A percentile compares a stretch with the other conserved stretches of the same genome.
phyloP scores from a whole-genome alignment of 2,113 vertebrate genomes.

The Petromus typicus region DNA sequence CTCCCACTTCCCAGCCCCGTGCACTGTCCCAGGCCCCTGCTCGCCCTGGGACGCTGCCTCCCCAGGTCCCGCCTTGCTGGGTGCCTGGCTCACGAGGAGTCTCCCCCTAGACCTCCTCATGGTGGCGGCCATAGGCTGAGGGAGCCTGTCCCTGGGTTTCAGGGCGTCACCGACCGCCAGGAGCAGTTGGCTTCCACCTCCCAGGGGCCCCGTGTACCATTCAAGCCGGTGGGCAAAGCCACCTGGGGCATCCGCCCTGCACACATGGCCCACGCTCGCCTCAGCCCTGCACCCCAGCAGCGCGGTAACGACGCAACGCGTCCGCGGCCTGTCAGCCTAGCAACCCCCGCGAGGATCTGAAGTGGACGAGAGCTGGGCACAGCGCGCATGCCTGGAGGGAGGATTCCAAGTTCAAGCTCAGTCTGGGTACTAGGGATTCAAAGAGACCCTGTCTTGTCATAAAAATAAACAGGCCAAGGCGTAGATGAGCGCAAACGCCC shows the following conservation, averaged over 20 bases:
- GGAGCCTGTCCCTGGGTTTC: neutral
- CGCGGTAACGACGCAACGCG: neutral
- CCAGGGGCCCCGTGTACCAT: neutral
- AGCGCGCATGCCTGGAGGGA: neutral
- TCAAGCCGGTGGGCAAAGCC: neutral
- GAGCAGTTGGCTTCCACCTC: neutral
- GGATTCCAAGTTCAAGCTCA: neutral
- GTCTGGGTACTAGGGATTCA: neutral
- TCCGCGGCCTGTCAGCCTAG: neutral
- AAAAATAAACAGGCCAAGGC: neutral
- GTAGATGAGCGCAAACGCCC: neutral
- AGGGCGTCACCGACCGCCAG: neutral
- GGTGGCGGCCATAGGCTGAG: accelerated
- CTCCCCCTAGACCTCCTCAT: neutral
- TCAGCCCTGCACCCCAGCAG: too few species aligned
- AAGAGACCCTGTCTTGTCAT: neutral
- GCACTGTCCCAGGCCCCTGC: too few species aligned
- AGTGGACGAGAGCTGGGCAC: neutral
- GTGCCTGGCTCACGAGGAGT: too few species aligned
- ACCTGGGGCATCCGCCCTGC: neutral
- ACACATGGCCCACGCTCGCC: too few species aligned
- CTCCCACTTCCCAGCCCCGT: neutral
- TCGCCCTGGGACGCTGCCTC: too few species aligned
- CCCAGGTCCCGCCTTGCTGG: too few species aligned
- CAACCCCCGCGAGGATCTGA: neutral